Base-by-base conservation (phyloP, 1,140 invertebrate genomes). In the Drosophila nannoptera region DNA sequence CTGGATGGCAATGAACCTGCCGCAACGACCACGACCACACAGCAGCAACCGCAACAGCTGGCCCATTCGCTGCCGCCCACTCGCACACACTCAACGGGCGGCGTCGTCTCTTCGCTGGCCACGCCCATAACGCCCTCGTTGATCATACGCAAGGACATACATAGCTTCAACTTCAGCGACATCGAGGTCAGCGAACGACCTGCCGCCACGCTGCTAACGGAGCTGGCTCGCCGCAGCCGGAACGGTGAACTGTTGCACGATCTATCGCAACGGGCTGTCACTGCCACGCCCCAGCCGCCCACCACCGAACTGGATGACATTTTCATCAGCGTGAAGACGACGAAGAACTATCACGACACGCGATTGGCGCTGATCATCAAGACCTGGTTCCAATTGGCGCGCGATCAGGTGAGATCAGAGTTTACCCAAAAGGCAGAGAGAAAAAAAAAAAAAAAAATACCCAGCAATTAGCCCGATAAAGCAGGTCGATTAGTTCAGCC, bases 321-420 rank as follows among this genome's bases (percentile, higher is more conserved):
- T 75, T 98, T 97, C 90, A 95, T 98, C 88, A 97, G 96, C 91
- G 96, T 98, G 14, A 98, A 98, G 91, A 98, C 97, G 50, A 97
- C 97, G 33, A 94, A 94, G 87, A 93, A 94, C 90, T 97, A 97
- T 91, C 96, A 98, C 89, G 90, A 93, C 64, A 93, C 93, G 33
- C 92, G 97, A 67, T 87, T 98, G 69, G 94, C 95, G n/a, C 92
- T 96, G 60, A 95, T 98, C 77, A 92, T 98, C 84, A 94, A 94
- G 89, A 98, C 97, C 64, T 98, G 97, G 97, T 97, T 97, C 89
- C 94, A 95, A 88, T 91, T 97, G 69, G 96, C 96, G 38, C 95
- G 93, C 90, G 92, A 96, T 88, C 96, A 97, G 95, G 96, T 97
- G 91, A 91, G 90, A 4, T 40, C 40, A 14, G 40, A 14, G 11